Conservation (phyloP, 2,797 vertebrate species). For the Gymnopithys bicolor region DNA sequence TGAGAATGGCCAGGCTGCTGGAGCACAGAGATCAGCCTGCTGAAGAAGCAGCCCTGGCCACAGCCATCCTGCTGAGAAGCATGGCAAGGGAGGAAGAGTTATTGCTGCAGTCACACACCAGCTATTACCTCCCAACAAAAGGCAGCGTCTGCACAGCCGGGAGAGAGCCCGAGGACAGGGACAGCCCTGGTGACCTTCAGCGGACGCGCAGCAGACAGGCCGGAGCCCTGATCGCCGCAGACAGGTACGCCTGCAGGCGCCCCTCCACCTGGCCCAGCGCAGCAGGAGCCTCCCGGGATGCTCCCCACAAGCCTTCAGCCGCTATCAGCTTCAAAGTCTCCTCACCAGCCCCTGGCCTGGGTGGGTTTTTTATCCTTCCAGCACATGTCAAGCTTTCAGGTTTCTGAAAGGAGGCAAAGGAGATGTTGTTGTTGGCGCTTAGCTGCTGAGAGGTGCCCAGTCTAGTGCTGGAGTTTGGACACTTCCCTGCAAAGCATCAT, state of each 20-base stretch:
- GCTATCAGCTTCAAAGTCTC: slow-evolving; percentile 30
- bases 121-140: slow-evolving; percentile 40
- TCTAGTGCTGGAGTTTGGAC: not conserved
- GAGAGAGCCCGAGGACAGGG: slow-evolving; percentile 14
- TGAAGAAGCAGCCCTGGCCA: not conserved
- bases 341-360: not conserved
- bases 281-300: not conserved
- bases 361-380: not conserved
- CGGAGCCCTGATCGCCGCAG: not conserved
- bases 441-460: not conserved
- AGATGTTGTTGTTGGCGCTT: accelerated
- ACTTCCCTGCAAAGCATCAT: not conserved
- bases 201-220: not conserved
- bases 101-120: slow-evolving; percentile 27
- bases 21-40: not conserved
- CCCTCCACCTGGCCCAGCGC: not conserved
- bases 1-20: accelerated
- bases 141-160: slow-evolving; percentile 17
- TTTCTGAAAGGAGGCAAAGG: not conserved
- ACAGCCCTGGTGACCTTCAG: slow-evolving; percentile 35
- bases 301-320: slow-evolving; percentile 45
- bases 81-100: not conserved
- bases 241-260: not conserved
- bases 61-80: not conserved
- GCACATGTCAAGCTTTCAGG: not conserved